Evolutionary conservation across 2,888 invertebrate genomes (phyloP).

Genomic region (Lapara coniferarum): DNA sequence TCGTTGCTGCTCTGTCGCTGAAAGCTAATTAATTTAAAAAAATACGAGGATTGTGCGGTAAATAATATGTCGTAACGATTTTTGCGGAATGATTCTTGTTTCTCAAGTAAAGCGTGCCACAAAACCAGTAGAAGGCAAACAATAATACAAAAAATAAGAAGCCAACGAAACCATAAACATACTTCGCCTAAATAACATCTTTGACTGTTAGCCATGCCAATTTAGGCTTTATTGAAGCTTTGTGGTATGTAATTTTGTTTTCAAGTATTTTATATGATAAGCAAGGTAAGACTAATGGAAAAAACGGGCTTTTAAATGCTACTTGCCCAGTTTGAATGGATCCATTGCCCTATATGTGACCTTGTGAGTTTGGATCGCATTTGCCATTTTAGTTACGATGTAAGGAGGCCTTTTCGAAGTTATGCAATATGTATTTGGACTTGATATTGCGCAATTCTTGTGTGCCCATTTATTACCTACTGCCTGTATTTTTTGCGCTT

Average conservation of each 20-base stretch:
- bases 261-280: neutral
- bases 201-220: neutral
- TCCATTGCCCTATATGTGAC: conserved; percentile 37
- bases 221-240: neutral
- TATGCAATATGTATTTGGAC: neutral
- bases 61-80: too few relatives aligned
- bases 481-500: too few relatives aligned
- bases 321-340: conserved; percentile 45
- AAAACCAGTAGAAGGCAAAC: too few relatives aligned
- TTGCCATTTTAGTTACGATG: conserved; percentile 40
- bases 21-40: too few relatives aligned
- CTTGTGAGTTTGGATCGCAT: conserved; percentile 34
- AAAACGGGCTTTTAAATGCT: conserved; percentile 50
- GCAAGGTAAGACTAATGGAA: neutral
- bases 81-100: too few relatives aligned
- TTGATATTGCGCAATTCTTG: neutral
- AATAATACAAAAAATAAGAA: too few relatives aligned
- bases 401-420: conserved; percentile 1
- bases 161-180: neutral
- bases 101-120: too few relatives aligned
- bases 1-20: too few relatives aligned
- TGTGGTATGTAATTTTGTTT: neutral
- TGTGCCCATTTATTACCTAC: neutral
- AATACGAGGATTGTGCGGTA: too few relatives aligned
- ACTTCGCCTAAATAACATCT: neutral